Base-by-base conservation (phyloP, 2,797 vertebrate species). In the Amphiprion clarkii region DNA sequence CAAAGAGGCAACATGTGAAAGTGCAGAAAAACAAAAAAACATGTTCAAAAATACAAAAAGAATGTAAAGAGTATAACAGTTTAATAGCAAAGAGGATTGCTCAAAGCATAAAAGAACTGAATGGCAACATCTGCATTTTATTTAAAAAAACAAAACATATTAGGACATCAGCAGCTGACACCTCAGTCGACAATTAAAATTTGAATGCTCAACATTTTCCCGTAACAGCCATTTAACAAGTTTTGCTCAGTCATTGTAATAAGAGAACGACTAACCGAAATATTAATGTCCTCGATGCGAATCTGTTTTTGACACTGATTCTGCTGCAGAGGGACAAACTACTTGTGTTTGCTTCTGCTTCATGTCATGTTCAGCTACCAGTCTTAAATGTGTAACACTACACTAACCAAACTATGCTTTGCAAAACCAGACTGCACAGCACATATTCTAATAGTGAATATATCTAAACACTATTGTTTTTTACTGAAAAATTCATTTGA, bases 11-110 rank as follows among this genome's bases (percentile, higher is more conserved):
- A 91, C 86, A 75, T 86, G 81, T 90, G 81, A 95, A 95, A 95
- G 94, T 97, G 95, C 97, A 96, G 96, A 96, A 94, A 97, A 96
- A 92, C 87, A 92, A 92, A 92, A 95, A 95, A 94, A 94, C 89
- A 90, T 76, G 66, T 92, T 90, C 73, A 95, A 96, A 94, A 94
- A 95, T 93, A 95, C 83, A 95, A 94, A 96, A 95, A 96, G 92
- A 94, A 93, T 94, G 89, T 90, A 82, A 83, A 84, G 91, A 89
- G 94, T 95, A 94, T 92, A 90, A 93, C 93, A 95, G 87, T 95
- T 94, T 89, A 94, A 94, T 89, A 94, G 91, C 93, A 91, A 93
- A 93, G 89, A 94, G 89, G 83, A 93, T 92, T 96, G 94, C 94
- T 91, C 92, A 95, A 96, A 94, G 94, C 90, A 94, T 91, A 89